Conservation (phyloP, 1,140 invertebrate species). For the Orchestia grillus region DNA sequence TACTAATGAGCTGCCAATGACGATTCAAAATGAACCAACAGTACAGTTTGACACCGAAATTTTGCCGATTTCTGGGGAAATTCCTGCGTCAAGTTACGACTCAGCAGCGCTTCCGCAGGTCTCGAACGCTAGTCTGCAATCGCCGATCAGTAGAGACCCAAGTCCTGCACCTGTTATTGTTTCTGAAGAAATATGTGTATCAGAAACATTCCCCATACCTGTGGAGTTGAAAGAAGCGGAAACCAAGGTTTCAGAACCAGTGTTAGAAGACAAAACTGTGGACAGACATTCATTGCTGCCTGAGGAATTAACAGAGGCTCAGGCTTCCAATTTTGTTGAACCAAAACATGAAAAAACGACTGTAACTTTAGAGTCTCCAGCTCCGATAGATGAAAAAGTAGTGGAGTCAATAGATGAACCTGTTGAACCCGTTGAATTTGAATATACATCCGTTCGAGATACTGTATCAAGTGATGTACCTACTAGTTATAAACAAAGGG, state of each 20-base stretch:
- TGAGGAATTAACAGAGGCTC: background rate
- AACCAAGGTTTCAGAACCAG: background rate
- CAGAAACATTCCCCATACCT: background rate
- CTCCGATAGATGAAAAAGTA: background rate
- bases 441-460: background rate
- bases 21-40: background rate
- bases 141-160: background rate
- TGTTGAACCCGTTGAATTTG: background rate
- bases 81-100: background rate
- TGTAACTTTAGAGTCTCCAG: background rate
- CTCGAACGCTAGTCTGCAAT: background rate
- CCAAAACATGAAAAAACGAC: background rate
- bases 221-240: background rate
- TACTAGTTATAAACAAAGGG: background rate
- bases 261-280: background rate
- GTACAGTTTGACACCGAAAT: background rate
- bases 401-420: background rate
- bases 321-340: background rate
- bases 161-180: background rate
- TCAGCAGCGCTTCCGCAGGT: background rate
- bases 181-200: background rate
- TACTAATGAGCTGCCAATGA: background rate
- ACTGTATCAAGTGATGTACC: background rate
- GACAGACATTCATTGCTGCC: too few relatives aligned
- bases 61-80: background rate